Evolutionary conservation across 2,797 vertebrate species (phyloP).

Genomic region (Sebastes glaucus): DNA sequence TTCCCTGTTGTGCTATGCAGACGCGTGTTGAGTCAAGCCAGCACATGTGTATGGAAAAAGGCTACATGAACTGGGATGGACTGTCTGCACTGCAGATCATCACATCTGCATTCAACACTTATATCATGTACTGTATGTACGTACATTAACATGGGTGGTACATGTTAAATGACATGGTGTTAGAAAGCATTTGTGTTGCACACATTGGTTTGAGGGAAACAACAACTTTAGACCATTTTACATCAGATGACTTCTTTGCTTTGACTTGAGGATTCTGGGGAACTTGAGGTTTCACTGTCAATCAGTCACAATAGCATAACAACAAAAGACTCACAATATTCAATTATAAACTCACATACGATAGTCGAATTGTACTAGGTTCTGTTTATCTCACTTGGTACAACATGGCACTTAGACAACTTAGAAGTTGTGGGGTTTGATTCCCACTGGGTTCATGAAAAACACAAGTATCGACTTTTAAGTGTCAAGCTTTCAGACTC

Average conservation of each 20-base stretch:
- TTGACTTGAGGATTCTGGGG: neutral
- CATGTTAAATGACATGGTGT: neutral
- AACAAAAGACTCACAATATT: neutral
- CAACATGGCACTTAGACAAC: neutral
- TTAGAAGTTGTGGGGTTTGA: neutral
- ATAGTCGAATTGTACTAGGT: neutral
- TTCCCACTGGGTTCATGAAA: neutral
- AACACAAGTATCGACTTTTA: slow-evolving; percentile 3
- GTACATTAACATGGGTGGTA: neutral
- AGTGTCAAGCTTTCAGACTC: slow-evolving; percentile 77
- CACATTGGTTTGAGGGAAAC: neutral
- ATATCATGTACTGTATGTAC: neutral
- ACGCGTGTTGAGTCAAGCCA: neutral
- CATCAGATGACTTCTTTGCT: neutral
- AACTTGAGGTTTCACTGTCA: neutral
- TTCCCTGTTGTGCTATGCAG: too few relatives aligned
- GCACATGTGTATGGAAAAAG: too few relatives aligned
- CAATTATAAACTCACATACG: neutral
- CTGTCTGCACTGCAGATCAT: neutral
- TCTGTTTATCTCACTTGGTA: neutral
- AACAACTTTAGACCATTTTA: neutral
- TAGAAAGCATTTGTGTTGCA: neutral
- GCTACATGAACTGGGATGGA: neutral
- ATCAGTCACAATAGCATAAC: neutral
- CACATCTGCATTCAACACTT: neutral